Base-by-base conservation (phyloP, 2,888 invertebrate genomes). In the Thera obeliscata region DNA sequence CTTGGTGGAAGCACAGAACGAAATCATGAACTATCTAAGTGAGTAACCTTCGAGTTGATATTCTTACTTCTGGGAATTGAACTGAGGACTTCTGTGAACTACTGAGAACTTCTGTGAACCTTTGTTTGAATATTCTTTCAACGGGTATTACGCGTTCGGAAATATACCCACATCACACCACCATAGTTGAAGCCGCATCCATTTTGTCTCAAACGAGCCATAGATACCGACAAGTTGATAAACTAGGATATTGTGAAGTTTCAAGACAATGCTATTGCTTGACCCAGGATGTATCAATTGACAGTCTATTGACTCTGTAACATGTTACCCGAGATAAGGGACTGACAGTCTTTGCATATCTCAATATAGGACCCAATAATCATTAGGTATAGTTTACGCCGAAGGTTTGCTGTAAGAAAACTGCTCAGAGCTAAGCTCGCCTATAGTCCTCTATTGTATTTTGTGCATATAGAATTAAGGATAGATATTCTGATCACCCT, bases 1-100 rank as follows among this genome's bases (percentile, higher is more conserved):
- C 1, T 93, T 96, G 33, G 94, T 97, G 6, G 96, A 97, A 67
- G 97, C 96, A 0, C 97, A 98, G 88, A 96, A 95, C 73, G 94
- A 95, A 75, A 89, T 97, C 72, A 95, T 98, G 94, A 86, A 96
- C 48, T 96, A 95, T 83, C 92, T 98, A 76, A 92, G 96, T 96
- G 86, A 95, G 94, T 92, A 38, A 38, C 38, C 38, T 38, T 41
- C 6, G 7, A 41, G 41, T 41, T 7, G 41, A 41, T 41, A 41
- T 41, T 7, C 5, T 41, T 7, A 41, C 41, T 41, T 5, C 2
- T 41, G 41, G 7, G 41, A 7, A 6, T 41, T 5, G 41, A 22
- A 1, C 22, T 22, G 22, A 22, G 22, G 22, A 22, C 22, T 22
- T 22, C 22, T 22, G 22, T 22, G 22, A 22, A 22, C 22, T 1